phyloP scores from a whole-genome alignment of 2,113 vertebrate genomes.

The Leucosticte australis region DNA sequence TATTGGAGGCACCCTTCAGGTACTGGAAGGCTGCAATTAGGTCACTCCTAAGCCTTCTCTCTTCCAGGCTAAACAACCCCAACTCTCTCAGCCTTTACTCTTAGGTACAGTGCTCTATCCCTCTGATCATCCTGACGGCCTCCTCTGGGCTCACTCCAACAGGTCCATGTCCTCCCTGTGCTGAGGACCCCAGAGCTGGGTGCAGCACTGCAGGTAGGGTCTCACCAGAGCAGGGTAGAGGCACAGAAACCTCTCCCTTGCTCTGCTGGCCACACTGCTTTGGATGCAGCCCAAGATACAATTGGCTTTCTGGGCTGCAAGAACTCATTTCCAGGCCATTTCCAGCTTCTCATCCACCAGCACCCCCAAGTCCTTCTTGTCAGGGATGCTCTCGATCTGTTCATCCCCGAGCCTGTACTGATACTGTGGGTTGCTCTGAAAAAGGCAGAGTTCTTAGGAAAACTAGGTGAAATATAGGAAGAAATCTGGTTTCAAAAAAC shows the following conservation, averaged over 20 bases:
- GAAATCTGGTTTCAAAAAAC: not conserved
- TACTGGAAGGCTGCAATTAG: not conserved
- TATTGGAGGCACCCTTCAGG: not conserved
- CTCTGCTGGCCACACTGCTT: not conserved
- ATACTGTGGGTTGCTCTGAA: not conserved
- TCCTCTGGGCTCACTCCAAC: not conserved
- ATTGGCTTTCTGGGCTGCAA: not conserved
- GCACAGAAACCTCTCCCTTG: not conserved
- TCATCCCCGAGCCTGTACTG: not conserved
- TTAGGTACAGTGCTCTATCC: not conserved
- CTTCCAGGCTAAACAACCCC: not conserved
- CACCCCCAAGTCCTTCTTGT: not conserved
- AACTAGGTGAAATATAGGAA: not conserved
- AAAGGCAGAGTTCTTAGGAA: not conserved
- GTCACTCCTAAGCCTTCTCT: not conserved
- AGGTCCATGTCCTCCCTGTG: not conserved
- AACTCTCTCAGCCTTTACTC: not conserved
- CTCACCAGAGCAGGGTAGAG: not conserved
- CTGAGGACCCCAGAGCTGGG: not conserved
- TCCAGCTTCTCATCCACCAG: not conserved
- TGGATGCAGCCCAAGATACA: not conserved
- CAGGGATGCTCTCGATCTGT: fast-evolving
- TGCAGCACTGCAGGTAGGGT: not conserved
- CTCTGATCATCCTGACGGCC: not conserved
- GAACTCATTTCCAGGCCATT: fast-evolving